These are phyloP conservation scores for Pyrocoelia pectoralis DNA, from an alignment of 2,888 invertebrate genomes.

Conservation along the genomic window DNA sequence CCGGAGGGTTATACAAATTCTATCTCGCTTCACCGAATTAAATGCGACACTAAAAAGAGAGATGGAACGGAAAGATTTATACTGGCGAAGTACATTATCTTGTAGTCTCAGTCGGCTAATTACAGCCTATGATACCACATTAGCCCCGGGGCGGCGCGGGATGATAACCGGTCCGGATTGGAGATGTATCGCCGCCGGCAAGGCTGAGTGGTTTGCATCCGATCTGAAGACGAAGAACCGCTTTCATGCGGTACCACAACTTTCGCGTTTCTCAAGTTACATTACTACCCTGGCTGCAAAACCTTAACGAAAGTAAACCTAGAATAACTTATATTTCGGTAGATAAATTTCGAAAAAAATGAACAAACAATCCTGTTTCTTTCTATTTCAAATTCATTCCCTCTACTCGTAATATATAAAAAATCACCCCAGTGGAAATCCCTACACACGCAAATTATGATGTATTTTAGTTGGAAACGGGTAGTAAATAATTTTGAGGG, in stretches of 20 bases:
- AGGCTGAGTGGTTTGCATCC: constrained; percentile 55
- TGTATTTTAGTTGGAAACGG: not conserved
- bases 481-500: not conserved
- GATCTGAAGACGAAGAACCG: constrained; percentile 51
- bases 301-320: constrained; percentile 17
- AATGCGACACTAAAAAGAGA: constrained; percentile 38
- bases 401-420: not conserved
- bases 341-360: not conserved
- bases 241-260: constrained; percentile 42
- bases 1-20: constrained; percentile 42
- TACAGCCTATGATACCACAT: constrained; percentile 65
- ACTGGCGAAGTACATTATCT: constrained; percentile 65
- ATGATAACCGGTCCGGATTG: constrained; percentile 55
- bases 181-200: constrained; percentile 56
- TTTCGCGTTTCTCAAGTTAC: constrained; percentile 38
- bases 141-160: constrained; percentile 60
- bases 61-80: constrained; percentile 61
- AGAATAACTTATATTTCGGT: constrained; percentile 9
- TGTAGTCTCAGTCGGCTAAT: constrained; percentile 65
- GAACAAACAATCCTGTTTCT: not conserved
- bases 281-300: constrained; percentile 24
- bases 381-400: too few relatives aligned
- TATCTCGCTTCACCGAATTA: constrained; percentile 35
- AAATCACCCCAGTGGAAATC: not conserved
- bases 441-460: not conserved